A percentile compares a stretch with the other conserved stretches of the same genome.
These are phyloP conservation scores for Macrochelys suwanniensis DNA, from an alignment of 2,797 vertebrate genomes.

Conservation along the genomic window DNA sequence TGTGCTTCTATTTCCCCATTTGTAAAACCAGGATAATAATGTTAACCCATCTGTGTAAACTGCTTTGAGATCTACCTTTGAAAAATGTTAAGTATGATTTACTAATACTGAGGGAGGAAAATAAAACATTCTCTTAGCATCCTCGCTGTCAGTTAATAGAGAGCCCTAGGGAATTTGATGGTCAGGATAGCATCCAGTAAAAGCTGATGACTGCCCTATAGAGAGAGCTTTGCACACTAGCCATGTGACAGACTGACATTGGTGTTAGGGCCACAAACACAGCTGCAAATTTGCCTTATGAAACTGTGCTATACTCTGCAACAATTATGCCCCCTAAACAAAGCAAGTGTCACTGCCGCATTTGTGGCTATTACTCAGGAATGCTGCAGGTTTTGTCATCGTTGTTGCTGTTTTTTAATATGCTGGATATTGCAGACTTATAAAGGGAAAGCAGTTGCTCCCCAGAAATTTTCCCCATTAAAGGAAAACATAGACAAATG, in stretches of 20 bases:
- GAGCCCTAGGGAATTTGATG: not conserved
- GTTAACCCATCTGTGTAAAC: not conserved
- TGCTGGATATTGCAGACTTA: not conserved
- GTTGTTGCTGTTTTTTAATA: not conserved
- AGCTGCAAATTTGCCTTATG: not conserved
- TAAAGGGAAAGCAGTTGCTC: not conserved
- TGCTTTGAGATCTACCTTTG: not conserved
- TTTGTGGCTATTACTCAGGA: not conserved
- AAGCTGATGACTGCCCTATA: not conserved
- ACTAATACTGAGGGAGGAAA: not conserved
- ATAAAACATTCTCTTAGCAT: not conserved
- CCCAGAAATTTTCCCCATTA: not conserved
- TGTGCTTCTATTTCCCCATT: not conserved
- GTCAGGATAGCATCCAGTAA: not conserved
- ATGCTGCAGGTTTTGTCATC: not conserved
- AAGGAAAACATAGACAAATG: not conserved
- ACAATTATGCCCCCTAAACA: accelerated
- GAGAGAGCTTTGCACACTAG: not conserved
- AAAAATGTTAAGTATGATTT: not conserved
- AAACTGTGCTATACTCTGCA: accelerated
- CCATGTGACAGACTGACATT: not conserved
- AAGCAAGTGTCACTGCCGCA: not conserved
- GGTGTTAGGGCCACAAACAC: not conserved
- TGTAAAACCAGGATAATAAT: not conserved
- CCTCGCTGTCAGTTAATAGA: not conserved